phyloP scores from a whole-genome alignment of 2,797 vertebrate species.

The Euphonia xanthogaster region DNA sequence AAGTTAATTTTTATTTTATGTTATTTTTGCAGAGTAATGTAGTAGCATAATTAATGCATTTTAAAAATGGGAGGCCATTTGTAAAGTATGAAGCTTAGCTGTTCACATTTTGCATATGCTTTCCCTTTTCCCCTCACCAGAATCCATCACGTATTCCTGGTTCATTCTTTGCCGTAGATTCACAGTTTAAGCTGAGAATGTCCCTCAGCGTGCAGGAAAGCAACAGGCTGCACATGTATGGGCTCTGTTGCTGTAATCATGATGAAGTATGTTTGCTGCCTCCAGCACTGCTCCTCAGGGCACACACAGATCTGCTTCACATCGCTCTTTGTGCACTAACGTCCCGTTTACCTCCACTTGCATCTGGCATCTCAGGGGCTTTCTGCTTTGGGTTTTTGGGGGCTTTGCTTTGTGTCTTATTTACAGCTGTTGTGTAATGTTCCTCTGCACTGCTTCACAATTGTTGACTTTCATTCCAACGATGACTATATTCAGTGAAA shows the following conservation, averaged over 20 bases:
- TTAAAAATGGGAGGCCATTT: slow-evolving; percentile 49
- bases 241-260: neutral
- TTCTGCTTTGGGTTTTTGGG: neutral
- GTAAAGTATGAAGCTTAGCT: slow-evolving; percentile 49
- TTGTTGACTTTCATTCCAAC: slow-evolving; percentile 35
- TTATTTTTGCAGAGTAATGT: slow-evolving; percentile 11
- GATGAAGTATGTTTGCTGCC: neutral
- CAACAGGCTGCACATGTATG: neutral
- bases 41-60: slow-evolving; percentile 56
- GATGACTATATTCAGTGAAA: slow-evolving; percentile 57
- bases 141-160: neutral
- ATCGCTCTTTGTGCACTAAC: neutral
- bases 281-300: neutral
- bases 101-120: neutral
- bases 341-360: neutral
- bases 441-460: slow-evolving; percentile 26
- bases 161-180: neutral
- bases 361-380: neutral
- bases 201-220: neutral
- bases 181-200: neutral
- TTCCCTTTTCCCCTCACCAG: neutral
- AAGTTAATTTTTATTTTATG: slow-evolving; percentile 1
- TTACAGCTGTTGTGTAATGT: slow-evolving; percentile 24
- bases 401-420: neutral
- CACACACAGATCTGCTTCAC: neutral